Base-by-base conservation (phyloP, 2,797 vertebrate genomes). In the Acanthurus lineatus region DNA sequence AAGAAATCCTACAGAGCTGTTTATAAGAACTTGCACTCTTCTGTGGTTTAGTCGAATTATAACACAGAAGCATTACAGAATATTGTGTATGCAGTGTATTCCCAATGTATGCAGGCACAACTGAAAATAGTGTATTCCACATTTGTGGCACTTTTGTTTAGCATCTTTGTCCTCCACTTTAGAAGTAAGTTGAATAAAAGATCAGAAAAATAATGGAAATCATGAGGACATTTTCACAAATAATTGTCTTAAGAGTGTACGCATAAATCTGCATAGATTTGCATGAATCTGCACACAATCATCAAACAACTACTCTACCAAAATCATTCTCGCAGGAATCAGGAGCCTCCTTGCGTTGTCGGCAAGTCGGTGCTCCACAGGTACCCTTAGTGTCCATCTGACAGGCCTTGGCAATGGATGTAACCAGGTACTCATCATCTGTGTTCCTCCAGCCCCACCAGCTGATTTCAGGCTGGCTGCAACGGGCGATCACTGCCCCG, bases 381-480 rank as follows among this genome's bases (percentile, higher is more conserved):
- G 78, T 1, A 0, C 64, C 65, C 81, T 92, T 96, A 0, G 68
- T 86, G 3, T 97, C 97, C 94, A 97, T 96, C 84, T 96, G 97
- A 91, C 98, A 99, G 70, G 98, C 98, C 94, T 98, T 99, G 85
- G 97, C 97, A n/a, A 99, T 99, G 59, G 98, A 99, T 0, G 97
- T 97, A 76, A 99, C 98, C 53, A 99, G 91, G 87, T 99, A 98
- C 89, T 99, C 98, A 0, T 99, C 98, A 0, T 99, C 98, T 0
- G 97, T 98, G 53, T 99, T 99, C 73, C 98, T 96, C 98, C 98
- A 99, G 86, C 98, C 98, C 98, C 98, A 99, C 98, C 98, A 99
- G 95, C 98, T 99, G 92, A 99, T 99, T 94, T 99, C 98, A 0
- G 98, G 98, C 91, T 99, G 98, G 92, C 98, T 99, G 94, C 98